Evolutionary conservation across 2,888 invertebrate species (phyloP), one percentile per base, ranked within the genome.

Genomic region (Troglohyphantes excavatus): DNA sequence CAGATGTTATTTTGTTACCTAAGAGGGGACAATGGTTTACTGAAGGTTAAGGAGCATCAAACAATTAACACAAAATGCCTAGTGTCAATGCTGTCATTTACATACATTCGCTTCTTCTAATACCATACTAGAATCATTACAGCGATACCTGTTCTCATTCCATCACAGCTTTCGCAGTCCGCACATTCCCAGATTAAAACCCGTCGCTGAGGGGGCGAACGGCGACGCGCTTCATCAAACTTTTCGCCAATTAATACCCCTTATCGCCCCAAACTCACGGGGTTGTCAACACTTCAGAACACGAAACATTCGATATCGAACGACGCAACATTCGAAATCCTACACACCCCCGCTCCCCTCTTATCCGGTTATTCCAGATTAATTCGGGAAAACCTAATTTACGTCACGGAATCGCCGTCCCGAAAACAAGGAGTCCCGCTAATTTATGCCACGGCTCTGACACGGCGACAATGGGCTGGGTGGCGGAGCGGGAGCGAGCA

Each of bases 351-450:
- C 23, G 11, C 68, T 7, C 23, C n/a, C 72, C 26, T 26, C 26
- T 43, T 21, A 75, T 68, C 79, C 68, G 46, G 79, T 81, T 81
- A 81, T 81, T 81, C 79, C 79, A 21, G 79, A 81, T 81, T 81
- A 81, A 81, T 81, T 81, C 79, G 68, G 79, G 79, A 81, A 81
- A 81, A 81, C 68, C 67, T 68, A 81, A 68, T 81, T 81, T 81
- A 68, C 68, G 61, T 29, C 70, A 59, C 53, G 43, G 39, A 82
- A 61, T 82, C 61, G 82, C n/a, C 82, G 70, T 61, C n/a, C 39
- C 73, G 73, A 73, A 83, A 73, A 83, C 73, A 83, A 83, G 61
- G 63, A 61, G 43, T 11, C 19, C 53, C 46, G n/a, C 59, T 83
- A 82, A 82, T 82, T 70, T 59, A n/a, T 39, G 61, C 59, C 59